Base-by-base conservation (phyloP, 2,888 invertebrate genomes). In the Papilio elwesi region DNA sequence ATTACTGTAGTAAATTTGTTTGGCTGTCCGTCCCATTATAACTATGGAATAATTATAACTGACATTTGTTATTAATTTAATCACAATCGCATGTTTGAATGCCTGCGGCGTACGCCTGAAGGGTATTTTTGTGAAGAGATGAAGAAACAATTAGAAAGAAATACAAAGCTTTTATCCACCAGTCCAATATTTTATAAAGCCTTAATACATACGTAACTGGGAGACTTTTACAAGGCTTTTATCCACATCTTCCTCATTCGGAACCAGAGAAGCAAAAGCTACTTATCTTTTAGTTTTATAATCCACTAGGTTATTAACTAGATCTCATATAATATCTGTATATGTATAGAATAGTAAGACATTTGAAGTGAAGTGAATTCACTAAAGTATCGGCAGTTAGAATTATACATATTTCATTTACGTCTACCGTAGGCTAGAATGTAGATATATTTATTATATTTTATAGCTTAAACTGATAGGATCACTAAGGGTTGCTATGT, bases 11-110 rank as follows among this genome's bases (percentile, higher is more conserved):
- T 51, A 57, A 57, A 48, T 59, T 62, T 69, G 38, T 62, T 69
- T 73, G 67, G 47, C 47, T 63, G 53, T 73, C 68, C 64, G 69
- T 51, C 69, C 69, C 51, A 13, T 69, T 38, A 49, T 59, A 15
- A 51, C 15, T 49, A 26, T 26, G 26, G 1, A 2, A 26, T 26
- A 26, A 26, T 26, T 26, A 26, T 26, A 26, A 26, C 26, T 26
- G 26, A 26, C 26, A 49, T 51, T 38, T 36, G n/a, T 57, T n/a
- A 48, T n/a, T 55, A 70, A 38, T 68, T 53, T 43, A 72, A 57
- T 70, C 68, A 26, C 15, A 15, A 10, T 67, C 52, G 7, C 38
- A 15, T 66, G 48, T 69, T 71, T 43, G 53, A 67, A 47, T n/a
- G 26, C 26, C 26, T 71, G 52, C 64, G 63, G 62, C 49, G 52